Conservation (phyloP, 2,797 vertebrate species). For the Falco cherrug region DNA sequence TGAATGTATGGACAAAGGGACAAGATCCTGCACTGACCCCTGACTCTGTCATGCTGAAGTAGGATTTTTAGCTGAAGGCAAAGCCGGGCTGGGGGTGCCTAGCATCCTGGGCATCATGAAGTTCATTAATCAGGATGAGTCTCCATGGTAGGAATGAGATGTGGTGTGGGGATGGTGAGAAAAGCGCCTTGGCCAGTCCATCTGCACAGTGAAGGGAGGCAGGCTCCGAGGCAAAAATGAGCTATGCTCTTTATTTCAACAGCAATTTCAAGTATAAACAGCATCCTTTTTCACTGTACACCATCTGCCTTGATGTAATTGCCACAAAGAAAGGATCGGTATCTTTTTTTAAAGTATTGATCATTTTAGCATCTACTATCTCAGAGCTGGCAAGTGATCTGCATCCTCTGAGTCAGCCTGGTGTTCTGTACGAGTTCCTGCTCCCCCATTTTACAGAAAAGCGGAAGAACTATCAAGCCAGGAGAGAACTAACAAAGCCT, state of each 20-base stretch:
- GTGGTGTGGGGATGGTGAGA: accelerated
- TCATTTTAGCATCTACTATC: not conserved
- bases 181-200: not conserved
- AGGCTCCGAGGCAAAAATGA: not conserved
- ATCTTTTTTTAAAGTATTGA: not conserved
- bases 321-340: not conserved
- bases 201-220: not conserved
- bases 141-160: not conserved
- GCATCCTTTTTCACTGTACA: no score
- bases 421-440: not conserved
- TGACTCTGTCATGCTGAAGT: not conserved
- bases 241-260: not conserved
- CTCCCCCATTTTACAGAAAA: not conserved
- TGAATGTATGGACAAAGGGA: not conserved
- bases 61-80: not conserved
- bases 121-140: not conserved
- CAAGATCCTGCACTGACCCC: not conserved
- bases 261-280: not conserved
- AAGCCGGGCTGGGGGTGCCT: not conserved
- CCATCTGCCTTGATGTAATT: not conserved
- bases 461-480: not conserved
- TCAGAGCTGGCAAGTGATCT: not conserved
- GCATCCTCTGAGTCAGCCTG: not conserved
- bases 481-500: no score
- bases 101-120: not conserved